Evolutionary conservation across 2,888 invertebrate species (phyloP), one percentile per base, ranked within the genome.

Genomic region (Synergus gifuensis): DNA sequence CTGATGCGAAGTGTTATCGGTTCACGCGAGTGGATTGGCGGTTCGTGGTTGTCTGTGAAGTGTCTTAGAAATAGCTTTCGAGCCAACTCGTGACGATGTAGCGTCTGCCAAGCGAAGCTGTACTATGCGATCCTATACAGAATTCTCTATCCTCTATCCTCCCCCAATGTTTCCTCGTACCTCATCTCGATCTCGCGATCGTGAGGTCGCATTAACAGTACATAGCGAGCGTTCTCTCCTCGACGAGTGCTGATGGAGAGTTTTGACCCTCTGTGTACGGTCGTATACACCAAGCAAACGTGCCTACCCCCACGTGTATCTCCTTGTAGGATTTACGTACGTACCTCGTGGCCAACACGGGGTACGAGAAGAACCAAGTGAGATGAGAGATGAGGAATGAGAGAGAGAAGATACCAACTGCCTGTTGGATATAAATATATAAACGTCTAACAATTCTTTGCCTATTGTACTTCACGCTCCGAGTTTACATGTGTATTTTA

Each of bases 151-250:
- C 49, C 66, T 67, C n/a, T 7, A 67, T 18, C 66, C 22, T 36
- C 46, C 49, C 69, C 49, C n/a, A 36, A n/a, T 73, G 73, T 54
- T 81, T 79, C 77, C 85, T 79, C 80, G 81, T 83, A 82, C 82
- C 82, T 83, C 82, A 82, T 83, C 82, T 79, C 80, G 83, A 83
- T 83, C 82, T 82, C 64, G 80, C 83, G 82, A 83, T 83, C 83
- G 86, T 86, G 86, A 86, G 88, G 85, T 85, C 86, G 86, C 87
- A 87, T 89, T 87, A 87, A 88, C 85, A 85, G 83, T 84, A 83
- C 42, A 66, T 66, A 44, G 84, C 82, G 82, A 73, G 76, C 81
- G 82, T 86, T 82, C 81, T 69, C 69, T 77, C 76, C 80, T 67
- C 69, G 76, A 78, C 77, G 66, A 80, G 76, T 67, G 67, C 69